These are phyloP conservation scores for Corvus hawaiiensis DNA, from an alignment of 2,113 vertebrate genomes.

Conservation along the genomic window DNA sequence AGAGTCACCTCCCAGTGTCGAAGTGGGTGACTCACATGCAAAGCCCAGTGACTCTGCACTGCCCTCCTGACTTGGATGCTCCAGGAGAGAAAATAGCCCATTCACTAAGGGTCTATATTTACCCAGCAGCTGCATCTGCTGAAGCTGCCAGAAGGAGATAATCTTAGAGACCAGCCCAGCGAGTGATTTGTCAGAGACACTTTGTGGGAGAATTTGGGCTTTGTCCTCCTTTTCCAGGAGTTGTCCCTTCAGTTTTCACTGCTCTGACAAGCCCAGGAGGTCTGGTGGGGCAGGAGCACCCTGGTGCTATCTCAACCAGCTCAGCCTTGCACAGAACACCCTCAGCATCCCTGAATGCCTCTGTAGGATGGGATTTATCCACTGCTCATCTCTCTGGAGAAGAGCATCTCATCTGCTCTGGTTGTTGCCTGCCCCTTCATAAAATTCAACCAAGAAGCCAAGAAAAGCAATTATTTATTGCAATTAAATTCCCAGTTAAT, in stretches of 20 bases:
- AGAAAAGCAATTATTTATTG: neutral
- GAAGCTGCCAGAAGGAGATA: constrained; percentile 54
- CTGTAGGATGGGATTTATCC: neutral
- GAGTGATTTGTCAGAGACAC: neutral
- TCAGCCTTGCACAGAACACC: neutral
- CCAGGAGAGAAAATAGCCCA: constrained; percentile 1
- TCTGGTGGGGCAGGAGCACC: neutral
- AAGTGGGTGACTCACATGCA: neutral
- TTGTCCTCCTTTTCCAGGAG: neutral
- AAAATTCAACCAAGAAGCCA: neutral
- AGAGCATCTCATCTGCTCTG: neutral
- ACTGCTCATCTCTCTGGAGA: neutral
- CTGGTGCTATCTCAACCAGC: neutral
- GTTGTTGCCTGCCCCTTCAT: neutral
- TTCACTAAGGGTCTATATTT: constrained; percentile 71
- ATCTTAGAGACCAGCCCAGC: neutral
- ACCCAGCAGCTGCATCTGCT: constrained; percentile 66
- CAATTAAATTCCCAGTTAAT: neutral
- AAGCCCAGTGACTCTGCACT: constrained; percentile 15
- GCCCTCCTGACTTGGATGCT: neutral
- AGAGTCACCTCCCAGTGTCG: neutral
- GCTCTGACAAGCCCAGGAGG: neutral
- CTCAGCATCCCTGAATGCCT: neutral
- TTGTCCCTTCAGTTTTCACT: neutral
- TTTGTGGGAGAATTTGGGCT: neutral